These are phyloP conservation scores for Drosophila ochracea DNA, from an alignment of 2,888 invertebrate genomes.

Conservation along the genomic window DNA sequence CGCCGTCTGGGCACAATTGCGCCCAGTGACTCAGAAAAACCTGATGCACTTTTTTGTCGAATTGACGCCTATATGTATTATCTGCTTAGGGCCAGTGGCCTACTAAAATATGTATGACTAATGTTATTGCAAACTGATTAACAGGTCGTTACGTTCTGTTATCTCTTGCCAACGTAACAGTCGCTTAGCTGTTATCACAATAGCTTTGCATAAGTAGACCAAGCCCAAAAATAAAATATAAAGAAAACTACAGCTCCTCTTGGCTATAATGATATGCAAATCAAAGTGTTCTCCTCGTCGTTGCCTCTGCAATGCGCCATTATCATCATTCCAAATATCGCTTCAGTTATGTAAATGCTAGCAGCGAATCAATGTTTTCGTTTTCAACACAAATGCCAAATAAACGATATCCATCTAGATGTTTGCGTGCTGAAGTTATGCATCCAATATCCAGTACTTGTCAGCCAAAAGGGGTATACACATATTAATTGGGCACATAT, in stretches of 20 bases:
- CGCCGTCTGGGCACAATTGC: no score
- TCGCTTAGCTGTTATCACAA: conserved; percentile 15
- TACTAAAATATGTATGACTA: neutral
- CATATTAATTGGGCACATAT: neutral
- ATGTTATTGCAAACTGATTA: conserved; percentile 33
- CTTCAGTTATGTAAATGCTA: conserved; percentile 65
- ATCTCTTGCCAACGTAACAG: conserved; percentile 21
- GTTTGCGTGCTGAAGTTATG: conserved; percentile 51
- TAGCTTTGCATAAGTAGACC: conserved; percentile 53
- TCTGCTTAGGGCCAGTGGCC: neutral
- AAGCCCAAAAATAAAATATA: conserved; percentile 1
- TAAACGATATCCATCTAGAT: conserved; percentile 68
- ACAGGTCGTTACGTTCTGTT: conserved; percentile 30
- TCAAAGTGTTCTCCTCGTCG: conserved; percentile 43
- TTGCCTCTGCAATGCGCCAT: conserved; percentile 64
- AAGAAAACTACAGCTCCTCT: conserved; percentile 19
- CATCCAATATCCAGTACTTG: conserved; percentile 13
- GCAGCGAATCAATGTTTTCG: conserved; percentile 66
- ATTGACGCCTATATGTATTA: no score
- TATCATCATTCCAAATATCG: conserved; percentile 39
- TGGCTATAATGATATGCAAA: conserved; percentile 60
- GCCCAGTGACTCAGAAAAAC: no score
- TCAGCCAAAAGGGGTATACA: neutral
- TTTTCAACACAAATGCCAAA: conserved; percentile 70
- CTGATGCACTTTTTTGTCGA: no score